phyloP scores from a whole-genome alignment of 2,888 invertebrate genomes.

The Polietes domitor region DNA sequence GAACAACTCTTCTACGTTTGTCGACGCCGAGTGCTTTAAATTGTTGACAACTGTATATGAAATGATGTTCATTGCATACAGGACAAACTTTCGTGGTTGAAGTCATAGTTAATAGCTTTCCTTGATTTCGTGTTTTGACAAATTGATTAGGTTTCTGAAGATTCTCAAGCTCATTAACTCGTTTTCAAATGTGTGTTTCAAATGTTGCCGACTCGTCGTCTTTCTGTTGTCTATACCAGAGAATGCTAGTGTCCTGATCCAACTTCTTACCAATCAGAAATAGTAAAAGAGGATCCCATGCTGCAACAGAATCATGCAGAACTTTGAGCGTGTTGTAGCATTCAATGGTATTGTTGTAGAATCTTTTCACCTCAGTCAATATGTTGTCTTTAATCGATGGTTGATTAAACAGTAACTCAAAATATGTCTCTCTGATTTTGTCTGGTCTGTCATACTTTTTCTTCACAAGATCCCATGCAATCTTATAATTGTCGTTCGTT shows the following conservation, averaged over 20 bases:
- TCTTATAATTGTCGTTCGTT: conserved; percentile 52
- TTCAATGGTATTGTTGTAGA: conserved; percentile 52
- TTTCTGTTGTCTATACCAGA: conserved; percentile 45
- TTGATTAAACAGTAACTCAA: conserved; percentile 28
- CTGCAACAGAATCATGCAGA: conserved; percentile 38
- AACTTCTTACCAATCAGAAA: conserved; percentile 25
- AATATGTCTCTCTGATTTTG: conserved; percentile 48
- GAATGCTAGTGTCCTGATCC: conserved; percentile 40
- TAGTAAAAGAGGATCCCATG: conserved; percentile 50
- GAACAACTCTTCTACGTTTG: conserved; percentile 34
- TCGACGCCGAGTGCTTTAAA: conserved; percentile 19
- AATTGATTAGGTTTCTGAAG: background rate
- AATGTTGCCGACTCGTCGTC: conserved; percentile 25
- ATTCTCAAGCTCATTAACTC: background rate
- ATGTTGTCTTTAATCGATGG: too few relatives aligned
- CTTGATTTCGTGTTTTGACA: too few relatives aligned
- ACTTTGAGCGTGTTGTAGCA: conserved; percentile 52
- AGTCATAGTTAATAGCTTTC: background rate
- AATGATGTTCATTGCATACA: conserved; percentile 29
- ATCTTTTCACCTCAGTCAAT: conserved; percentile 25
- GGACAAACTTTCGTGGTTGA: conserved; percentile 33
- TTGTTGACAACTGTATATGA: conserved; percentile 43
- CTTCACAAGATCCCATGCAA: conserved; percentile 50
- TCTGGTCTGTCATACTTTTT: conserved; percentile 55
- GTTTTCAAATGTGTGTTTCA: too few relatives aligned